Evolutionary conservation across 2,113 vertebrate genomes (phyloP).

Genomic region (Tenrec ecaudatus): DNA sequence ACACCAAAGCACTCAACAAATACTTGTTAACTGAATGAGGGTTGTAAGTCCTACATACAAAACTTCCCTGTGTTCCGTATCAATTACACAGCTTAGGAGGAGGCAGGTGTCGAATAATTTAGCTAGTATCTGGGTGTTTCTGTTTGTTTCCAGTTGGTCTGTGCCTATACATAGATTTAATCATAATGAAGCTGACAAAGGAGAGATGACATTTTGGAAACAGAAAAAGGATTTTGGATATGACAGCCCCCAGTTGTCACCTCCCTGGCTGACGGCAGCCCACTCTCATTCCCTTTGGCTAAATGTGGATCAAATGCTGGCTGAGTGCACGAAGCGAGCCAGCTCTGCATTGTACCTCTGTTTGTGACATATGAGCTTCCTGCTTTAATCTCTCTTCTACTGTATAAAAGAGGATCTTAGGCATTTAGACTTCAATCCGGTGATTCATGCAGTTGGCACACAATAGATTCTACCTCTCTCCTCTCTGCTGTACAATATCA

Average conservation of each 20-base stretch:
- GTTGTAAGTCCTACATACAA: background rate
- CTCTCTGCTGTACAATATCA: conserved; percentile 86
- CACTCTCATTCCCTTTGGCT: conserved; percentile 83
- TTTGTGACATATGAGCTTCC: conserved; percentile 87
- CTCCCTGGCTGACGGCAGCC: conserved; percentile 82
- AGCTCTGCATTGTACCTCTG: conserved; percentile 87
- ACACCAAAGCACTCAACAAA: background rate
- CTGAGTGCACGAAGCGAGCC: conserved; percentile 84
- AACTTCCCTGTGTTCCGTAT: conserved; percentile 38
- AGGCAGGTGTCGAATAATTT: conserved; percentile 78
- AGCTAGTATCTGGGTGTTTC: conserved; percentile 73
- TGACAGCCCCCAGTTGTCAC: conserved; percentile 81
- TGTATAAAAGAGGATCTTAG: conserved; percentile 89
- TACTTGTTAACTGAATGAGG: conserved; percentile 61
- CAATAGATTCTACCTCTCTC: conserved; percentile 87
- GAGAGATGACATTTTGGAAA: conserved; percentile 84
- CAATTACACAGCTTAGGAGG: conserved; percentile 61
- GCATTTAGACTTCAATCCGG: conserved; percentile 88
- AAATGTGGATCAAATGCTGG: conserved; percentile 88
- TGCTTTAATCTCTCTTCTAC: conserved; percentile 88
- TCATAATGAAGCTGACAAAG: conserved; percentile 85
- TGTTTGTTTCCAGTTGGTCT: conserved; percentile 84
- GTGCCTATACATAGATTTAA: conserved; percentile 84
- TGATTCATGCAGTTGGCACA: conserved; percentile 88
- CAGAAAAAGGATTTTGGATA: conserved; percentile 82